phyloP scores from a whole-genome alignment of 2,797 vertebrate species.

The Vespertilio murinus region DNA sequence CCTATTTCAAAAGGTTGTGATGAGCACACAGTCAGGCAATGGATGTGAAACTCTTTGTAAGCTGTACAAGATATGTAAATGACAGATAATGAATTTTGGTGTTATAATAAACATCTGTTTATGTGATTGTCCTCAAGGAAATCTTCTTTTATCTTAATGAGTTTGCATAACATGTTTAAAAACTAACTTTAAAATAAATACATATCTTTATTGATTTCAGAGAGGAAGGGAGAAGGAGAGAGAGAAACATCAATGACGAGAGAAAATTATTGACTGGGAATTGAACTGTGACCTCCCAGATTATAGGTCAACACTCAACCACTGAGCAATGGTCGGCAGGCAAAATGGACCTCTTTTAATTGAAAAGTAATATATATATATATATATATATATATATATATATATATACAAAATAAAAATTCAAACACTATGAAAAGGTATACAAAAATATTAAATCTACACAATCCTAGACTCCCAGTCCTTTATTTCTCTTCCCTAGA shows the following conservation, averaged over 20 bases:
- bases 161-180: not conserved
- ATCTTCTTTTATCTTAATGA: not conserved
- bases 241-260: no score
- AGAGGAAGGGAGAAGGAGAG: no score
- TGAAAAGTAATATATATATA: not conserved
- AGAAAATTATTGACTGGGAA: no score
- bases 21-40: not conserved
- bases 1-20: not conserved
- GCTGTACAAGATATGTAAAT: constrained; percentile 42
- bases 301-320: no score
- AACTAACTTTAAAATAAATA: not conserved
- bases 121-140: not conserved
- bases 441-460: not conserved
- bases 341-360: not conserved
- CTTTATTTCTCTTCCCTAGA: not conserved
- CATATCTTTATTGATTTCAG: no score
- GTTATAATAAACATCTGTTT: constrained; percentile 64
- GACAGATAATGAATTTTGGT: constrained; percentile 40
- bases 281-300: no score
- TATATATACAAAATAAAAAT: not conserved
- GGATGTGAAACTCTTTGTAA: constrained; percentile 27
- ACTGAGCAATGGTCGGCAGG: no score
- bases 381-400: not conserved
- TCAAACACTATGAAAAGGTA: not conserved
- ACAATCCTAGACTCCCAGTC: not conserved